These are phyloP conservation scores for Stenodema calcarata DNA, from an alignment of 2,888 invertebrate species.

Conservation along the genomic window DNA sequence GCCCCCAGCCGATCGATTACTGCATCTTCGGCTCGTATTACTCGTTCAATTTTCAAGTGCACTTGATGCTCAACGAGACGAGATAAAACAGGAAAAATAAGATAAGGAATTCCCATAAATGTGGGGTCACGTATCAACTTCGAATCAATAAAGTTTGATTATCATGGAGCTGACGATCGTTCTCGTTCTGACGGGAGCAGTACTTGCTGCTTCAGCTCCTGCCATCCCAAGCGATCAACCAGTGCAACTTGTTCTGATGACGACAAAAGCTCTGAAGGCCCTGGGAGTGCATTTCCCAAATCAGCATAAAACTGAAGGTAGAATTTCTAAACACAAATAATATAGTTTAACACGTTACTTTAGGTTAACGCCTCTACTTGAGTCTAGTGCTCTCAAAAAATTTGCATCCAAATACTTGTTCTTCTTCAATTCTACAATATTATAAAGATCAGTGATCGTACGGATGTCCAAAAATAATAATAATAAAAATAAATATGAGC, in stretches of 20 bases:
- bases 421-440: too few relatives aligned
- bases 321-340: too few relatives aligned
- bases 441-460: too few relatives aligned
- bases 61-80: neutral
- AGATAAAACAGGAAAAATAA: neutral
- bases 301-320: neutral
- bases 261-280: conserved; percentile 7
- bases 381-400: too few relatives aligned
- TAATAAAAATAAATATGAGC: too few relatives aligned
- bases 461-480: too few relatives aligned
- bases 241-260: conserved; percentile 21
- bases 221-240: neutral
- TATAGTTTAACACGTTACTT: too few relatives aligned
- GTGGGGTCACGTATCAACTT: neutral
- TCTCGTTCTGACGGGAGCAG: neutral
- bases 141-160: neutral
- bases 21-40: neutral
- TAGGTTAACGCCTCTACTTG: too few relatives aligned
- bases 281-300: conserved; percentile 1
- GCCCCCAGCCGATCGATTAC: neutral
- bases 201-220: conserved; percentile 2
- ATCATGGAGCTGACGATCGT: neutral
- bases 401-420: too few relatives aligned
- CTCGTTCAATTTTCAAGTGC: neutral
- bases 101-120: neutral